A percentile compares a stretch with the other conserved stretches of the same genome.
Conservation (phyloP, 2,888 invertebrate species). For the Stomorhina lunata region DNA sequence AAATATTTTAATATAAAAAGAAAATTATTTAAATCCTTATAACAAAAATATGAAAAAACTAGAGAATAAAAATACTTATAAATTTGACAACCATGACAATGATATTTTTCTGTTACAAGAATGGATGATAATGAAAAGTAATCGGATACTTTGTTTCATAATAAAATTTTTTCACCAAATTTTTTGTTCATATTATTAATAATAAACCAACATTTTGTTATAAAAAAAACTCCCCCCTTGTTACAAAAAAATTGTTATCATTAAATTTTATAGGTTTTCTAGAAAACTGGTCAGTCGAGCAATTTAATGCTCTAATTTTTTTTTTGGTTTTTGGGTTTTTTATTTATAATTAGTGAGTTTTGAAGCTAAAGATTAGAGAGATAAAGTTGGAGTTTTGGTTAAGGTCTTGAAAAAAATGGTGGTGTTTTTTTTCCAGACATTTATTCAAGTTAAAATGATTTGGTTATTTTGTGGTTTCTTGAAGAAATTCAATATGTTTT, state of each 20-base stretch:
- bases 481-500: neutral
- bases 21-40: conserved; percentile 19
- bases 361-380: neutral
- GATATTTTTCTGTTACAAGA: neutral
- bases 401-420: neutral
- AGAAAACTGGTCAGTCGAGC: conserved; percentile 35
- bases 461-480: neutral
- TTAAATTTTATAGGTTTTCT: no score
- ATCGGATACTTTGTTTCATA: conserved; percentile 40
- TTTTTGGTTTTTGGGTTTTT: no score
- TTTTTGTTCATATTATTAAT: no score
- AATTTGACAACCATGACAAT: conserved; percentile 48
- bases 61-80: conserved; percentile 27
- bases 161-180: no score
- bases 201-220: neutral
- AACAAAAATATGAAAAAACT: neutral
- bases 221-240: no score
- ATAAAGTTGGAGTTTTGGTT: neutral
- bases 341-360: neutral
- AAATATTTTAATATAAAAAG: conserved; percentile 22
- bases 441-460: neutral
- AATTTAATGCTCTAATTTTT: conserved; percentile 40
- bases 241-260: neutral
- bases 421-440: neutral
- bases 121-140: conserved; percentile 8